Evolutionary conservation across 1,140 invertebrate species (phyloP).

Genomic region (Neocloeon triangulifer): DNA sequence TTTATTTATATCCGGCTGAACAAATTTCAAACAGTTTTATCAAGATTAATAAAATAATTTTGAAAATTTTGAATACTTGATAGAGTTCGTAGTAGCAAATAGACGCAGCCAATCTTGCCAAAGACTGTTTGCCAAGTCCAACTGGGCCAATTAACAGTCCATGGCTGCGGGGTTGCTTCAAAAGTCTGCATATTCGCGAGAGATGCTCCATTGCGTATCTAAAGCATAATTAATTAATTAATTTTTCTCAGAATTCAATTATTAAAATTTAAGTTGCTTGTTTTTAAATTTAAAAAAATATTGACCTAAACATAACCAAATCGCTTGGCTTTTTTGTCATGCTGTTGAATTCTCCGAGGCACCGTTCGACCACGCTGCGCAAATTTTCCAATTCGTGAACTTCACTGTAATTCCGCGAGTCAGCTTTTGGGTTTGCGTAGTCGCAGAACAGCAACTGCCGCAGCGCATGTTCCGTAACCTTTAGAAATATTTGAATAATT

Average conservation of each 20-base stretch:
- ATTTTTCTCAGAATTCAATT: not conserved
- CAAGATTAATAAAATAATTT: not conserved
- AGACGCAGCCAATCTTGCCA: slow-evolving; percentile 70
- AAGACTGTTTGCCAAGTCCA: slow-evolving; percentile 77
- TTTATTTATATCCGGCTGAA: slow-evolving; percentile 71
- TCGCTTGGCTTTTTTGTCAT: slow-evolving; percentile 97
- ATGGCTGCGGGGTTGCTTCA: slow-evolving; percentile 76
- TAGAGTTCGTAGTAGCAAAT: slow-evolving; percentile 86
- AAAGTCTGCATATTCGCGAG: slow-evolving; percentile 70
- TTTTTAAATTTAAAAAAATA: not conserved
- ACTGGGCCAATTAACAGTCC: slow-evolving; percentile 71
- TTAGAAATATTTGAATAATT: slow-evolving; percentile 8
- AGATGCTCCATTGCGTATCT: slow-evolving; percentile 89
- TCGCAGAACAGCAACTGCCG: slow-evolving; percentile 84
- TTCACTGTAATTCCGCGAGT: slow-evolving; percentile 71
- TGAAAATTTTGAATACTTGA: slow-evolving; percentile 17
- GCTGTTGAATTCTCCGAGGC: slow-evolving; percentile 81
- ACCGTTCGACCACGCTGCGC: slow-evolving; percentile 66
- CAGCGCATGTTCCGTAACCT: slow-evolving; percentile 55
- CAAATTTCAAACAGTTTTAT: not conserved
- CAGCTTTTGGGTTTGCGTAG: slow-evolving; percentile 83
- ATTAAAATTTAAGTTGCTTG: not conserved
- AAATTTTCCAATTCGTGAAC: slow-evolving; percentile 63
- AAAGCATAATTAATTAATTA: slow-evolving; percentile 10
- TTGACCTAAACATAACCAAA: slow-evolving; percentile 71